Evolutionary conservation across 1,140 invertebrate genomes (phyloP).

Genomic region (Ridgeia piscesae): DNA sequence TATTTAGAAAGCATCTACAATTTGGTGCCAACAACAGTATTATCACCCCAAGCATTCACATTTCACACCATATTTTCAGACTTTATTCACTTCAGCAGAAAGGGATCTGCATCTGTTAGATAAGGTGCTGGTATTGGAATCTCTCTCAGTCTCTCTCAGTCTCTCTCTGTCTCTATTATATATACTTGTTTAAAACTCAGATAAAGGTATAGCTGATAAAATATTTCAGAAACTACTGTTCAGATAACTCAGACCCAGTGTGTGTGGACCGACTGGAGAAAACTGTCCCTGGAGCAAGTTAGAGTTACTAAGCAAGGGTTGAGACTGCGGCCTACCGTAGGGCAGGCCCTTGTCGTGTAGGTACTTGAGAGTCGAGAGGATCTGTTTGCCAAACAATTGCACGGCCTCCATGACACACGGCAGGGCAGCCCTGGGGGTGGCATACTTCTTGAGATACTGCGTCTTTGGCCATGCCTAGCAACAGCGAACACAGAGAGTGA

Average conservation of each 20-base stretch:
- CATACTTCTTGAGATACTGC: background rate
- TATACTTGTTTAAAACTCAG: too few species aligned
- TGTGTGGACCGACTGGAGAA: too few species aligned
- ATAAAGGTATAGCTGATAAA: too few species aligned
- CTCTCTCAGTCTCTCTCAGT: too few species aligned
- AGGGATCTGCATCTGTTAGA: background rate
- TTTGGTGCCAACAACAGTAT: background rate
- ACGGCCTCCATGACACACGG: background rate
- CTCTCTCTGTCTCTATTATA: too few species aligned
- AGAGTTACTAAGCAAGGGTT: background rate
- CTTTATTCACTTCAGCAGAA: background rate
- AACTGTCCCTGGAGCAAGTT: background rate
- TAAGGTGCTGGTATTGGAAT: background rate
- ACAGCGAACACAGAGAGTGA: background rate
- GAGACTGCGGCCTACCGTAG: background rate
- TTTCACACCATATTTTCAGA: background rate
- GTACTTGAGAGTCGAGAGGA: background rate
- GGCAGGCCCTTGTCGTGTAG: background rate
- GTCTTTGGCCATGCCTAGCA: background rate
- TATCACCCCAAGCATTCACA: background rate
- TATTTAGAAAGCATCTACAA: background rate
- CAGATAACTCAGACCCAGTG: too few species aligned
- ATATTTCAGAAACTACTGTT: too few species aligned
- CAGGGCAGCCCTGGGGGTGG: background rate
- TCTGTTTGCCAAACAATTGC: background rate